Percentiles rank a stretch among this genome's conserved stretches.
These are phyloP conservation scores for Rotaria magnacalcarata DNA, from an alignment of 2,888 invertebrate genomes.

Conservation along the genomic window DNA sequence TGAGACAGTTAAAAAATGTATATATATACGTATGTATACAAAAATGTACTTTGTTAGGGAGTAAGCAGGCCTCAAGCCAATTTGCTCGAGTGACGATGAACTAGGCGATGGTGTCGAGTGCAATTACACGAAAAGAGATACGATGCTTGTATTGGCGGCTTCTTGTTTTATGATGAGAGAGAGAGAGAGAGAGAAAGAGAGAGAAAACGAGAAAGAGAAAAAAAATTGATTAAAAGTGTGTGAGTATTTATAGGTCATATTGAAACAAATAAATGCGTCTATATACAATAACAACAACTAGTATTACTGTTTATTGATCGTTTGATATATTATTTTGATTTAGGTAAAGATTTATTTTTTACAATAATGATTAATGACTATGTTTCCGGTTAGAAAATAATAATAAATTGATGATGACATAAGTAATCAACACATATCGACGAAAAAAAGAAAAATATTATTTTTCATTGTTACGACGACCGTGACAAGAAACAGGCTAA, in stretches of 20 bases:
- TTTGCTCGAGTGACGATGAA: constrained; percentile 12
- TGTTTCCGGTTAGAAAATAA: neutral
- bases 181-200: neutral
- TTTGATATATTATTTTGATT: neutral
- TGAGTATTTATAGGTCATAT: neutral
- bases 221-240: constrained; percentile 29
- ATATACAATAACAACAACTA: neutral
- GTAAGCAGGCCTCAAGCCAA: neutral
- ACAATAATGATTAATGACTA: neutral
- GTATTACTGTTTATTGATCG: neutral
- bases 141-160: neutral
- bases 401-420: too few species aligned
- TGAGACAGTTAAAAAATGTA: neutral
- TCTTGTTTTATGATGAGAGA: constrained; percentile 17
- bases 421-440: too few species aligned
- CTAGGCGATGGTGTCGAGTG: neutral
- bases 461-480: neutral
- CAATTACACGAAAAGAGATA: constrained; percentile 15
- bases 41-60: neutral
- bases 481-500: neutral
- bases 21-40: neutral
- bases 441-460: neutral
- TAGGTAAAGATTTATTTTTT: too few species aligned
- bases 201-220: neutral
- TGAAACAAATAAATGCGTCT: neutral